phyloP scores from a whole-genome alignment of 2,797 vertebrate species.

The Petrocephalus sullivani region DNA sequence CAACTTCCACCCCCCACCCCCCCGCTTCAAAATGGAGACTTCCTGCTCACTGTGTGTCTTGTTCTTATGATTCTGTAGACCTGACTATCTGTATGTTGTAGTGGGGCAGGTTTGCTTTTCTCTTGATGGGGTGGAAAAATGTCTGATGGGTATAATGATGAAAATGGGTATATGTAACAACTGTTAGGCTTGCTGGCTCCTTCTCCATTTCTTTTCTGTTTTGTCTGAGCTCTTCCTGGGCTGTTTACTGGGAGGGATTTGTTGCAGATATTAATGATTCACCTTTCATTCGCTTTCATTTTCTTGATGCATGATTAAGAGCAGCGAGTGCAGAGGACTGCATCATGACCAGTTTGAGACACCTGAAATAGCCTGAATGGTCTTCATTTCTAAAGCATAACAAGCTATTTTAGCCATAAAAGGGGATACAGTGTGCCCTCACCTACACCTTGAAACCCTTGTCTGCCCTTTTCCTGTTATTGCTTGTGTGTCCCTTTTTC shows the following conservation, averaged over 20 bases:
- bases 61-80: neutral
- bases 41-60: neutral
- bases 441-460: neutral
- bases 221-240: neutral
- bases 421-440: neutral
- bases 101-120: neutral
- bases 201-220: neutral
- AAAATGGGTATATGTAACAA: neutral
- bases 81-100: neutral
- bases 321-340: neutral
- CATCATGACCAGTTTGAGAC: neutral
- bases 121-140: neutral
- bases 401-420: neutral
- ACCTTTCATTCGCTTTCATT: neutral
- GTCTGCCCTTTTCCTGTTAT: neutral
- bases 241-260: neutral
- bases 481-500: neutral
- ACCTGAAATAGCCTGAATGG: constrained; percentile 3
- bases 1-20: neutral
- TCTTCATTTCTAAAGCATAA: neutral
- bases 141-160: neutral
- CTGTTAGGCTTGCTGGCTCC: neutral
- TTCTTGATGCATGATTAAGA: neutral
- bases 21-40: neutral
- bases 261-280: neutral